phyloP scores from a whole-genome alignment of 2,888 invertebrate genomes.

The Callosobruchus maculatus region DNA sequence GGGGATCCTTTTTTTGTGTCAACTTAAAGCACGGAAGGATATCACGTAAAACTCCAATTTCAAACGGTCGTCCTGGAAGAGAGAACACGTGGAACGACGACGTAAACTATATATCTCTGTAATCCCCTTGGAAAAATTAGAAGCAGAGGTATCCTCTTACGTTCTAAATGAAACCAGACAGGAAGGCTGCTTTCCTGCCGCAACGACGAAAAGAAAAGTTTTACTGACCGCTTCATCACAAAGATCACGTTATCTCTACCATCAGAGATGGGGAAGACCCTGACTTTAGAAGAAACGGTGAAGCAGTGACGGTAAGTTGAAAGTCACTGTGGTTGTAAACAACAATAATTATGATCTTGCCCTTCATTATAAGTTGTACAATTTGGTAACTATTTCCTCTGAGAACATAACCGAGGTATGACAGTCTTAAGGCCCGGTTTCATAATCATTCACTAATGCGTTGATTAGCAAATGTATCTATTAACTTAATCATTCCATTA shows the following conservation, averaged over 20 bases:
- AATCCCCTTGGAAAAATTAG: constrained; percentile 22
- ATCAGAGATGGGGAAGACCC: no score
- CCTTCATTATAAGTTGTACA: no score
- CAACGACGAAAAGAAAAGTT: background rate
- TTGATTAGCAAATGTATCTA: no score
- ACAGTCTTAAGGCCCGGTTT: no score
- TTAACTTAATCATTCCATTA: no score
- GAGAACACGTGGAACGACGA: constrained; percentile 7
- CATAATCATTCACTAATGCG: no score
- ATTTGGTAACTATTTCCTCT: no score
- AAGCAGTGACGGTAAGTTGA: no score
- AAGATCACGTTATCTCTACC: background rate
- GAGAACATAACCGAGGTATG: no score
- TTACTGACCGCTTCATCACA: background rate
- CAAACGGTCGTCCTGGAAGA: constrained; percentile 8
- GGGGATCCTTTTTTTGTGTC: background rate
- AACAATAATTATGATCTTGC: no score
- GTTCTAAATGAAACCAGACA: constrained; percentile 16
- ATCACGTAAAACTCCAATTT: constrained; percentile 22
- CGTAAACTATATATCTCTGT: constrained; percentile 13
- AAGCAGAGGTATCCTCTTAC: constrained; percentile 12
- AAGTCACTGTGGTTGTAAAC: no score
- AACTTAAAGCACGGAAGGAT: constrained; percentile 2
- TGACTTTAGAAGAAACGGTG: no score
- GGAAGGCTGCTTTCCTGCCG: background rate